Conservation (phyloP, 1,140 invertebrate genomes). For the Centruroides sculpturatus region DNA sequence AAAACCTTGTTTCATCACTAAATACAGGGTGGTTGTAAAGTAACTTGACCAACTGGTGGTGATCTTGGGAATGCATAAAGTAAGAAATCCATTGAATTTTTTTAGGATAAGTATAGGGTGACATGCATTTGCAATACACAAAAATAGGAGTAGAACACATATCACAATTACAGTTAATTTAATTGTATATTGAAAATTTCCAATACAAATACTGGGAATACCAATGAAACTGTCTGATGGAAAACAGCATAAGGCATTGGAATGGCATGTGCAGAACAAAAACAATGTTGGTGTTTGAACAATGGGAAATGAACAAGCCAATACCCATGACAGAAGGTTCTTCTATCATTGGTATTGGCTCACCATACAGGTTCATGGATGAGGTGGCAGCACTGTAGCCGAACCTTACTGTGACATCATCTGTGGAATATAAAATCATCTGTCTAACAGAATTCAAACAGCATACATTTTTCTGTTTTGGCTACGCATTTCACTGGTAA, state of each 20-base stretch:
- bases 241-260: not conserved
- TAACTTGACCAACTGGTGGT: too few species aligned
- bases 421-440: not conserved
- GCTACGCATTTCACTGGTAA: too few species aligned
- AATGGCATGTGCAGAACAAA: conserved; percentile 6
- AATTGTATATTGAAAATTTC: too few species aligned
- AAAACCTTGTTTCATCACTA: too few species aligned
- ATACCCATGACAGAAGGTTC: not conserved
- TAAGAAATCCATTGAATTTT: not conserved
- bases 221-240: not conserved
- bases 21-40: too few species aligned
- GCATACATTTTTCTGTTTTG: too few species aligned
- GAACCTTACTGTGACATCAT: not conserved
- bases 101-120: not conserved
- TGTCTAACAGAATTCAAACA: not conserved
- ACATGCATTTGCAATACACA: not conserved
- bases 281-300: not conserved
- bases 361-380: not conserved
- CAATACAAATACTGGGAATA: not conserved
- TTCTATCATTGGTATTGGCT: not conserved
- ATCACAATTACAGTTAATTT: too few species aligned
- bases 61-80: too few species aligned
- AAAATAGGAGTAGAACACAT: not conserved
- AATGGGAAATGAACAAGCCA: too few species aligned
- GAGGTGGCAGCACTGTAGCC: not conserved